Percentiles rank a stretch among this genome's conserved stretches.
Conservation (phyloP, 53 echinoderm and acorn worm species). For the Temnopleurus reevesii region DNA sequence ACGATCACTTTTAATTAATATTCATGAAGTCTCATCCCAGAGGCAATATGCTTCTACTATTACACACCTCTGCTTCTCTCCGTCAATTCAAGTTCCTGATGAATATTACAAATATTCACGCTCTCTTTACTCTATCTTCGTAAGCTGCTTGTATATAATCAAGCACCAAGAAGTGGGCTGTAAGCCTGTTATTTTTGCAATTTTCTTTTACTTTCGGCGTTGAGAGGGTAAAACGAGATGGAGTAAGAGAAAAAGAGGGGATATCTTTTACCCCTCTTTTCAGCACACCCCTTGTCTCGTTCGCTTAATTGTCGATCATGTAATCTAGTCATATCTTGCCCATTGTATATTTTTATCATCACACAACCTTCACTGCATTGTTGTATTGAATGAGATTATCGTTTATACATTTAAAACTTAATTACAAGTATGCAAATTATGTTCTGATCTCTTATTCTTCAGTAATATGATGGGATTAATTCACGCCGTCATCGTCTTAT, state of each 20-base stretch:
- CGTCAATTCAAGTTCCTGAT: background rate
- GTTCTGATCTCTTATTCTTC: background rate
- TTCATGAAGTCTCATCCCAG: slow-evolving; percentile 38
- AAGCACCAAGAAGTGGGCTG: slow-evolving; percentile 15
- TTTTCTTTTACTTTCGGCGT: background rate
- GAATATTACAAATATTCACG: slow-evolving; percentile 43
- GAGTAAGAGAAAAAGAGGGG: background rate
- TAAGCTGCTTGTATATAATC: slow-evolving; percentile 4
- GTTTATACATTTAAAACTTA: background rate
- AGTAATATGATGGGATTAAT: background rate
- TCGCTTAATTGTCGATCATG: background rate
- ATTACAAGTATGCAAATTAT: background rate
- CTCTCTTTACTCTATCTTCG: slow-evolving; percentile 8
- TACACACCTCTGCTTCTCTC: slow-evolving; percentile 16
- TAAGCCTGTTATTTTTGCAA: slow-evolving; percentile 46
- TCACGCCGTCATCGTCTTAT: too few relatives aligned
- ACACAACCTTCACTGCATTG: background rate
- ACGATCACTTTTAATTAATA: slow-evolving; percentile 55
- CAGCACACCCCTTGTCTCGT: background rate
- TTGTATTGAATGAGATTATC: slow-evolving; percentile 39
- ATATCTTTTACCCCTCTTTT: background rate
- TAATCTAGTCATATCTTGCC: slow-evolving; percentile 51
- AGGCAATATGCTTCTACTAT: slow-evolving; percentile 32
- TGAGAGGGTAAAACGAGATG: background rate
- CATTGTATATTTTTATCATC: slow-evolving; percentile 12